phyloP scores from a whole-genome alignment of 2,113 vertebrate genomes.

The Chionodraco myersi region DNA sequence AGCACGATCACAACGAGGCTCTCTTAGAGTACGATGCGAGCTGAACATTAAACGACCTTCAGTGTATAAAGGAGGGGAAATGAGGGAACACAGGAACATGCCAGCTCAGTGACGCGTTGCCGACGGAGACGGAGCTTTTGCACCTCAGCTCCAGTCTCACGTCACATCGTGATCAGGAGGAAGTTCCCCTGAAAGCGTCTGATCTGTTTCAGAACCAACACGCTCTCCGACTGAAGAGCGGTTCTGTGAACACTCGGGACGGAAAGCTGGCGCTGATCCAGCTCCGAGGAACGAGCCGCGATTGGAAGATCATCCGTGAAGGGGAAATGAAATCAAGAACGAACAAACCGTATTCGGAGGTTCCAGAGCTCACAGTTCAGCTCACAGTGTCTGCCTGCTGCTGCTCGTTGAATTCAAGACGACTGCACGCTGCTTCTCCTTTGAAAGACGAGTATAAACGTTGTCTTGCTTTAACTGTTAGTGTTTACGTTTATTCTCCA shows the following conservation, averaged over 20 bases:
- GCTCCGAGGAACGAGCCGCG: slow-evolving; percentile 4
- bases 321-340: slow-evolving; percentile 59
- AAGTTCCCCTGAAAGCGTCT: too few species aligned
- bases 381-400: neutral
- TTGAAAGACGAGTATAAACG: neutral
- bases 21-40: too few species aligned
- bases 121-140: too few species aligned
- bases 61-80: too few species aligned
- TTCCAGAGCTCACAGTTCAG: slow-evolving; percentile 38
- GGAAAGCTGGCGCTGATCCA: slow-evolving; percentile 9
- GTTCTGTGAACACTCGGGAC: slow-evolving; percentile 34
- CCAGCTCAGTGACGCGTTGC: too few species aligned
- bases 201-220: neutral
- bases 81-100: too few species aligned
- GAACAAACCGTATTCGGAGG: slow-evolving; percentile 54
- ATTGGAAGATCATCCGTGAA: slow-evolving; percentile 49
- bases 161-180: too few species aligned
- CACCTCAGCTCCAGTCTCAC: too few species aligned
- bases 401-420: neutral
- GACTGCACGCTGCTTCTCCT: neutral
- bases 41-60: too few species aligned
- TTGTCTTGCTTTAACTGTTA: too few species aligned
- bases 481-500: too few species aligned
- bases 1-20: too few species aligned
- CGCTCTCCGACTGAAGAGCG: slow-evolving; percentile 1